phyloP scores from a whole-genome alignment of 1,140 invertebrate species.

The Tetramorium alpestre region DNA sequence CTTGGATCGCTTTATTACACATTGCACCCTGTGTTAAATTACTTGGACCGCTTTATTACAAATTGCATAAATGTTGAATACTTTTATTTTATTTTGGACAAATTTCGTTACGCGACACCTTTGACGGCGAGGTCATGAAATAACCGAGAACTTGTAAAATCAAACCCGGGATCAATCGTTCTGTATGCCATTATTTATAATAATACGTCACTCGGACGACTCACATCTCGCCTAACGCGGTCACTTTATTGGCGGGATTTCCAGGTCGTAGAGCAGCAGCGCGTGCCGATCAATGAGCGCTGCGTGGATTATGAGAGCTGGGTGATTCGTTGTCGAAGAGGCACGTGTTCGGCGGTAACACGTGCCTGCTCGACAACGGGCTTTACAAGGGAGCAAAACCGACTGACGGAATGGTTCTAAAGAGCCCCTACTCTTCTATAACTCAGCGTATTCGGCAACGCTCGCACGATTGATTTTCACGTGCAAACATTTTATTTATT shows the following conservation, averaged over 20 bases:
- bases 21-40: background rate
- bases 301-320: constrained; percentile 55
- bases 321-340: constrained; percentile 59
- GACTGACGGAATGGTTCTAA: constrained; percentile 55
- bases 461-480: background rate
- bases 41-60: background rate
- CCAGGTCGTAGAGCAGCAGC: constrained; percentile 48
- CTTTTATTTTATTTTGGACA: background rate
- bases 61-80: background rate
- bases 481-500: background rate
- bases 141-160: background rate
- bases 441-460: background rate
- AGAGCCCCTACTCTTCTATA: constrained; percentile 16
- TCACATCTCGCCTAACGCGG: constrained; percentile 47
- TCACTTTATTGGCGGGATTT: constrained; percentile 58
- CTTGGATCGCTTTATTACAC: background rate
- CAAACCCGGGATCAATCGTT: background rate
- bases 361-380: constrained; percentile 43
- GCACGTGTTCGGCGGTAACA: constrained; percentile 57
- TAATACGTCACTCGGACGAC: constrained; percentile 26
- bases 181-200: constrained; percentile 10
- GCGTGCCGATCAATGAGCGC: constrained; percentile 56
- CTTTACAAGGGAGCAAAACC: constrained; percentile 29
- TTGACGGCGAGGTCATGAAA: background rate
- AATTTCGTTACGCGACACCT: background rate